Evolutionary conservation across 2,797 vertebrate species (phyloP).

Genomic region (Meda fulgida): DNA sequence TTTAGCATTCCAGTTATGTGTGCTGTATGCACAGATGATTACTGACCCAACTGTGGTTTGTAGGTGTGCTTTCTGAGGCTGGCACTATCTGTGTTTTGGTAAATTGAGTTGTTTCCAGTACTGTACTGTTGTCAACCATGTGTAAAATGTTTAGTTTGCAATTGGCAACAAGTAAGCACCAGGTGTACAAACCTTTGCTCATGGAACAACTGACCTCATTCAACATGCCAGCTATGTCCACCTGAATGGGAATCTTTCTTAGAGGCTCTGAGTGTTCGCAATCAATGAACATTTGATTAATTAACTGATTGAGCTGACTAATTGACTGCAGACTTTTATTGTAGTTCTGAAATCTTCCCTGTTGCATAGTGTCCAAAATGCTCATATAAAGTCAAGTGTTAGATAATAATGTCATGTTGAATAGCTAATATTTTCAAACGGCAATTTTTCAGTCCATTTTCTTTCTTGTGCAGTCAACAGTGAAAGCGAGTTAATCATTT

Average conservation of each 20-base stretch:
- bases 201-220: constrained; percentile 6
- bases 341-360: neutral
- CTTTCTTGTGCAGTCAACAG: neutral
- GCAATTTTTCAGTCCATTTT: neutral
- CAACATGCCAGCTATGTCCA: constrained; percentile 1
- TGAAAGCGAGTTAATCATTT: neutral
- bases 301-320: neutral
- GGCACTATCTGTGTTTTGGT: neutral
- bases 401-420: neutral
- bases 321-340: neutral
- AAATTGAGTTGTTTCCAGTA: neutral
- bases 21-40: neutral
- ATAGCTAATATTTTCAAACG: neutral
- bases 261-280: neutral
- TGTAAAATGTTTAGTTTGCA: neutral
- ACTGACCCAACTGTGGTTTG: neutral
- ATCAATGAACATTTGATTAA: neutral
- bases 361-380: neutral
- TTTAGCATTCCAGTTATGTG: neutral
- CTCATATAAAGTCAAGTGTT: neutral
- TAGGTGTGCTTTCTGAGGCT: neutral
- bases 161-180: neutral
- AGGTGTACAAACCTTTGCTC: constrained; percentile 11
- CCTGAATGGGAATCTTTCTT: neutral
- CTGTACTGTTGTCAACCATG: neutral